phyloP scores from a whole-genome alignment of 1,140 invertebrate species.

The Lepidurus arcticus region DNA sequence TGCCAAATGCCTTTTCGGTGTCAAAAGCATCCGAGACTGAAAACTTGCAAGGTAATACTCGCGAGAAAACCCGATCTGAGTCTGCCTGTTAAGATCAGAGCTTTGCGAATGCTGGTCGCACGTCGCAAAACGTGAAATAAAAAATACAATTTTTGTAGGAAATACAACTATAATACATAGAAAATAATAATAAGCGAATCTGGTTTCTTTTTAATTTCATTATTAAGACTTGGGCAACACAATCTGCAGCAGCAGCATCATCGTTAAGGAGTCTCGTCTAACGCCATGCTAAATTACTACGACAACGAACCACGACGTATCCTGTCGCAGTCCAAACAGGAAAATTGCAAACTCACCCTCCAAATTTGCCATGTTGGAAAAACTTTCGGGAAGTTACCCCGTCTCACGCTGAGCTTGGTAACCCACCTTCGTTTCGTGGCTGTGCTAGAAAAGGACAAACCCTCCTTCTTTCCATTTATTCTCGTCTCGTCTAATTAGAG shows the following conservation, averaged over 20 bases:
- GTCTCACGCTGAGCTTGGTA: background rate
- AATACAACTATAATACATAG: too few relatives aligned
- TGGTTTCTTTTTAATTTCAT: too few relatives aligned
- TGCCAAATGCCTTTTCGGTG: background rate
- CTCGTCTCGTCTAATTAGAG: background rate
- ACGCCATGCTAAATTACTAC: background rate
- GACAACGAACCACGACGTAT: background rate
- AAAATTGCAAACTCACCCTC: slow-evolving; percentile 5
- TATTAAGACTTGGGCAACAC: background rate
- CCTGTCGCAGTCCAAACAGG: background rate
- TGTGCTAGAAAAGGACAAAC: background rate
- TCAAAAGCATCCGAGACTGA: background rate
- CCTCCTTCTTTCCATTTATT: background rate
- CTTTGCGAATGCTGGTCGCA: too few relatives aligned
- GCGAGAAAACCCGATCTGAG: too few relatives aligned
- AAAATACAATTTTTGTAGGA: too few relatives aligned
- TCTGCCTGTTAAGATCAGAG: too few relatives aligned
- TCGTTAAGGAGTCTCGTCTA: background rate
- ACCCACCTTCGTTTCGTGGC: background rate
- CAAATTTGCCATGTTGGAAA: background rate
- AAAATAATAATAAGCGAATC: too few relatives aligned
- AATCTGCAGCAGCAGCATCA: background rate
- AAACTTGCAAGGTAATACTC: too few relatives aligned
- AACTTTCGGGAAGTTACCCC: background rate
- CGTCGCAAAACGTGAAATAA: too few relatives aligned